Base-by-base conservation (phyloP, 2,888 invertebrate species). In the Coenonympha arcania region DNA sequence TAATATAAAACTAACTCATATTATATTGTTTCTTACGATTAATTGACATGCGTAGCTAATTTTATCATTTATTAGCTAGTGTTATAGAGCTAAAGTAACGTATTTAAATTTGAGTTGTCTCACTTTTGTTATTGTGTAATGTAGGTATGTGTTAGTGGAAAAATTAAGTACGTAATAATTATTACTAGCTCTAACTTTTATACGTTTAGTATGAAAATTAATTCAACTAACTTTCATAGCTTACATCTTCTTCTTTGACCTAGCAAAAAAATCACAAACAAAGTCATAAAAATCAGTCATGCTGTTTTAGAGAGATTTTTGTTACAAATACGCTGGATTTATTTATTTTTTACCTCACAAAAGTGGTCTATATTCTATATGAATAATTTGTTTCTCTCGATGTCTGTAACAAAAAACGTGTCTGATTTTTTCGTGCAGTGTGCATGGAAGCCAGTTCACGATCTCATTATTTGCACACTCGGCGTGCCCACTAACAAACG, bases 391-490 rank as follows among this genome's bases (percentile, higher is more conserved):
- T 13, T 37, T 22, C 8, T 20, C 22, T 15, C 22, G 3, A 8
- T 11, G 11, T 39, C 11, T 39, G 6, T 22, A 13, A 15, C 24
- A 24, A 24, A 39, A 37, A 39, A 13, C 24, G 39, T 39, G 15
- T 15, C 22, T 22, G 39, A 0, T 15, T 39, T 39, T 33, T 37
- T 24, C 9, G 15, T 24, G n/a, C 20, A 20, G 9, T 8, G 31
- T 6, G 24, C 11, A 44, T 44, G 24, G 34, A 24, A 34, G 44
- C 44, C 33, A 24, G 15, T 44, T 24, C 43, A 49, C 43, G 43
- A 22, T 49, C 37, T 37, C 24, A 43, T 43, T 49, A 43, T 49
- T 43, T 49, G 43, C 37, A 39, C 43, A 43, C 43, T 43, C 37
- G 30, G 30, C 11, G 37, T 20, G 22, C 37, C 22, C 36, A 28